These are phyloP conservation scores for Acleris emargana DNA, from an alignment of 2,888 invertebrate genomes.

Conservation along the genomic window DNA sequence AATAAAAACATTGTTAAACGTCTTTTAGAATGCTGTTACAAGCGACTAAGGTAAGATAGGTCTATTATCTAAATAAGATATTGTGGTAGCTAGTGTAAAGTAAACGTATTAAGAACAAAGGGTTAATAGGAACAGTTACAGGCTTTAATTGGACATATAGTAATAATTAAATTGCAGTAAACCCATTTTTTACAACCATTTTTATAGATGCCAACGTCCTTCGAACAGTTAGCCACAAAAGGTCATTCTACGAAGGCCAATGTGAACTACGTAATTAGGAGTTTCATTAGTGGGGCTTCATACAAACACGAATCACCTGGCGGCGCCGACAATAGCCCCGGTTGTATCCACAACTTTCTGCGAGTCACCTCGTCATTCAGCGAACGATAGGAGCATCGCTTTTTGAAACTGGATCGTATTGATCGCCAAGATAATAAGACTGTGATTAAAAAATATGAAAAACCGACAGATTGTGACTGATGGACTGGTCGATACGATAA, in stretches of 20 bases:
- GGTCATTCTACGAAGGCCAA: slow-evolving; percentile 62
- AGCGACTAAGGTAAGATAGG: too few species aligned
- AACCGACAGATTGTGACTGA: too few species aligned
- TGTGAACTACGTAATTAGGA: slow-evolving; percentile 61
- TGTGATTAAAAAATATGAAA: too few species aligned
- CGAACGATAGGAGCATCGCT: slow-evolving; percentile 2
- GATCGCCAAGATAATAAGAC: background rate
- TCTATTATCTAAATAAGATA: too few species aligned
- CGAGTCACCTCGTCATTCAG: slow-evolving; percentile 26
- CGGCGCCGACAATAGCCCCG: slow-evolving; percentile 20
- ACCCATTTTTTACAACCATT: slow-evolving; percentile 23
- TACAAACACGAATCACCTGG: slow-evolving; percentile 42
- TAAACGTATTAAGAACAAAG: too few species aligned
- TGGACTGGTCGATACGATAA: background rate
- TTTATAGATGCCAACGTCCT: slow-evolving; percentile 59
- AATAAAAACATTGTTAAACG: too few species aligned
- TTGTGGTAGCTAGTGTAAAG: too few species aligned
- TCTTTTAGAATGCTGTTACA: too few species aligned
- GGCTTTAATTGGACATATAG: too few species aligned
- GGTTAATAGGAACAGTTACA: too few species aligned
- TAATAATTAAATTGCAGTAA: background rate
- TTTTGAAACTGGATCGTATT: background rate
- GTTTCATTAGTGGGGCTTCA: slow-evolving; percentile 64
- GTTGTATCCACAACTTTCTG: slow-evolving; percentile 25
- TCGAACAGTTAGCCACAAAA: slow-evolving; percentile 50